Base-by-base conservation (phyloP, 2,797 vertebrate genomes). In the Myoxocephalus aenaeus region DNA sequence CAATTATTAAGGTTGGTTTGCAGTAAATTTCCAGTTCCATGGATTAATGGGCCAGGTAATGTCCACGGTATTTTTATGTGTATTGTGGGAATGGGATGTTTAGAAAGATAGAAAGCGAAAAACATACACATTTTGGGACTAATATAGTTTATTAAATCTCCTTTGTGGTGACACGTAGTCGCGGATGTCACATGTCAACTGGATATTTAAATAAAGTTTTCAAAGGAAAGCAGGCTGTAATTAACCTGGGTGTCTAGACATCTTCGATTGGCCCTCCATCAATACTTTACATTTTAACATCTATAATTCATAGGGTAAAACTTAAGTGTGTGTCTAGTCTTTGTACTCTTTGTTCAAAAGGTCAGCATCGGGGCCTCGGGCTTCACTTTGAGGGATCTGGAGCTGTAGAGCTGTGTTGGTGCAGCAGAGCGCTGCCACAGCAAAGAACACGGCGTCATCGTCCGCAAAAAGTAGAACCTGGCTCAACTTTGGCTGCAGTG, bases 391-490 rank as follows among this genome's bases (percentile, higher is more conserved):
- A 58, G n/a, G 14, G 18, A 36, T 59, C 25, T 1, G 12, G 36
- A 44, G 3, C 32, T 7, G 5, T 3, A 34, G 10, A n/a, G 27
- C 2, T 10, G 18, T 17, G 6, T 27, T 59, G 7, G 14, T 18
- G 8, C 22, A 42, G 25, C 32, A 32, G 1, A 8, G 15, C 1
- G 3, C 2, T 4, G 2, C 56, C 15, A 25, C 4, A 32, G 18
- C 7, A 67, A 7, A 67, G 7, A 50, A 71, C 1, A 8, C 9
- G 29, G 17, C 5, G 0, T 18, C 61, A 68, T 68, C 57, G 8
- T 84, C 63, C 12, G 75, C 53, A 59, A 67, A 63, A 42, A 12
- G 20, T n/a, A 51, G 8, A 42, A 7, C 65, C 36, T n/a, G 25
- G 15, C 22, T 50, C 3, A 57, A 11, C 22, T n/a, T 75, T 17